A percentile compares a stretch with the other conserved stretches of the same genome.
phyloP scores from a whole-genome alignment of 1,140 invertebrate genomes.

The Cotesia glomerata region DNA sequence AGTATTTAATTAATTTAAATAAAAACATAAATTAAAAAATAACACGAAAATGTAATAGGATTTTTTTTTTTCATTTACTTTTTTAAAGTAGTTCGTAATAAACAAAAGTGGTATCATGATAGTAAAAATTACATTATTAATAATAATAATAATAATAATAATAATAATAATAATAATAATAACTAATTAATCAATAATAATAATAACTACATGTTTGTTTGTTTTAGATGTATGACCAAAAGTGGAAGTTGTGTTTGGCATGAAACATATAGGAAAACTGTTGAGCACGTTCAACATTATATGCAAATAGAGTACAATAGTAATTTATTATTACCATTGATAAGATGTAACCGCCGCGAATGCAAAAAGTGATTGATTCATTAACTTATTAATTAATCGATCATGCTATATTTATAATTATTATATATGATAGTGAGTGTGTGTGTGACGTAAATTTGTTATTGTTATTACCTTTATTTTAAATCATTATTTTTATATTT shows the following conservation, averaged over 20 bases:
- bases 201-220: constrained; percentile 43
- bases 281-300: constrained; percentile 58
- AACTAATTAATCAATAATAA: too few species aligned
- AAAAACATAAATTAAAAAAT: constrained; percentile 9
- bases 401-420: background rate
- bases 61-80: constrained; percentile 20
- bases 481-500: constrained; percentile 10
- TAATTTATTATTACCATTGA: constrained; percentile 56
- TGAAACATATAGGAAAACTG: constrained; percentile 58
- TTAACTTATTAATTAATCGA: background rate
- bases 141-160: constrained; percentile 32
- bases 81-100: constrained; percentile 31
- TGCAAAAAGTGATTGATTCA: constrained; percentile 43
- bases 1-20: background rate
- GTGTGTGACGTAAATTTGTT: too few species aligned
- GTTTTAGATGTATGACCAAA: constrained; percentile 55
- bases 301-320: constrained; percentile 60
- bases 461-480: background rate
- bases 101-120: constrained; percentile 48
- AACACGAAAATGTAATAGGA: constrained; percentile 25
- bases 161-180: constrained; percentile 41
- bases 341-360: constrained; percentile 52
- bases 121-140: constrained; percentile 44
- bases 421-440: background rate
- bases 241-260: constrained; percentile 60